Evolutionary conservation across 2,797 vertebrate species (phyloP).

Genomic region (Lates japonicus): DNA sequence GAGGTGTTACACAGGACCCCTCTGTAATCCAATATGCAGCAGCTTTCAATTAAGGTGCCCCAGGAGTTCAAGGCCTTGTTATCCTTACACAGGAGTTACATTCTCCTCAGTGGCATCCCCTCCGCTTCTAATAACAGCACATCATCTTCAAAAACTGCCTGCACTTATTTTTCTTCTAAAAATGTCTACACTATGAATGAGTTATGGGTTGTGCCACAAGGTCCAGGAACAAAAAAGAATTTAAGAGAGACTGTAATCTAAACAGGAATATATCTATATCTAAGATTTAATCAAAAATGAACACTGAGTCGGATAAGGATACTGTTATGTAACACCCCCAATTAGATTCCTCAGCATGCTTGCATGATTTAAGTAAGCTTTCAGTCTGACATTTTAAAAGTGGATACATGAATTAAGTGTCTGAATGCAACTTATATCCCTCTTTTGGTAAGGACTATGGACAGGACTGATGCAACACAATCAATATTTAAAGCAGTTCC

Average conservation of each 20-base stretch:
- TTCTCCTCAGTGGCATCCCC: conserved; percentile 61
- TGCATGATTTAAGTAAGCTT: conserved; percentile 15
- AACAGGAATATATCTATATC: conserved; percentile 5
- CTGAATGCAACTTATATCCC: conserved; percentile 23
- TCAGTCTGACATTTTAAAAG: not conserved
- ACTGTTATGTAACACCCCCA: conserved; percentile 9
- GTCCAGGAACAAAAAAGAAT: conserved; percentile 27
- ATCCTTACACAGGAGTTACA: conserved; percentile 69
- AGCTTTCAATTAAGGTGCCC: conserved; percentile 78
- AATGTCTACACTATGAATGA: conserved; percentile 39
- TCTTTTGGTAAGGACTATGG: conserved; percentile 29
- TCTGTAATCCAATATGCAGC: conserved; percentile 77
- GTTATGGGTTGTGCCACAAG: conserved; percentile 16
- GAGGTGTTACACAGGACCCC: conserved; percentile 67
- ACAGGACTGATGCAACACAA: conserved; percentile 61
- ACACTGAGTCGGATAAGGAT: not conserved
- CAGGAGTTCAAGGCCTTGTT: conserved; percentile 66
- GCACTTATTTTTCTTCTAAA: conserved; percentile 51
- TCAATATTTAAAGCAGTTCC: conserved; percentile 61
- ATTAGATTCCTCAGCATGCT: conserved; percentile 8
- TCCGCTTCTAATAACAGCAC: conserved; percentile 63
- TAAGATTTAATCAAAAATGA: conserved; percentile 20
- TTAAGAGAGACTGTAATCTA: conserved; percentile 25
- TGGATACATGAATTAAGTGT: not conserved
- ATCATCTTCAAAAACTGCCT: conserved; percentile 42